Base-by-base conservation (phyloP, 2,797 vertebrate species). In the Aeoliscus strigatus region DNA sequence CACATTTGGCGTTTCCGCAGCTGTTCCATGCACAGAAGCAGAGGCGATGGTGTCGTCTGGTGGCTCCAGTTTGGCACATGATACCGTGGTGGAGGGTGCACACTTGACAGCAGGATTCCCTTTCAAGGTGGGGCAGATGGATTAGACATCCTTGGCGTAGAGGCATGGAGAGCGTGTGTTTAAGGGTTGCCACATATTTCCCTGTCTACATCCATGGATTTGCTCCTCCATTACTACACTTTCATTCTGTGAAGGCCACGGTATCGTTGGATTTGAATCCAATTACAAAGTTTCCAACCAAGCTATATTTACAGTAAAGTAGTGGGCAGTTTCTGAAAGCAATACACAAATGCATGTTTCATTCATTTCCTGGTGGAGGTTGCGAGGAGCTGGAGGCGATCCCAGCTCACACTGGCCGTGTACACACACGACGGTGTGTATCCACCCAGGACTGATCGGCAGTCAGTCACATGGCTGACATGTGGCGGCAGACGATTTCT, bases 71-170 rank as follows among this genome's bases (percentile, higher is more conserved):
- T 70, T 75, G 70, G 69, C 79, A 72, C 25, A 44, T 26, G 39
- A 35, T 58, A 36, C 9, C 56, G 39, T 18, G 55, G 46, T 44
- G 33, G 53, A 38, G 60, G 43, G 41, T 48, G 51, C 52, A 64
- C 36, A 26, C 45, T 42, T 11, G 27, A 52, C 8, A 2, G 35
- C 40, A 25, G 58, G 71, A 86, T 85, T 85, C 76, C 70, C 75
- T 33, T 39, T 25, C 49, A 50, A 83, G 86, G 80, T 57, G 67
- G 64, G 80, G 73, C 72, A 64, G 44, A 60, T 53, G 60, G 64
- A 74, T 48, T 48, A 16, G 17, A 16, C 21, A 32, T 11, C 21
- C 33, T 30, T 36, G 37, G 43, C 30, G 40, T 31, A 27, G 60
- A 48, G 58, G 63, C 32, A 37, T 53, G 50, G 35, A 41, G 42